phyloP scores from a whole-genome alignment of 1,140 invertebrate genomes.

The Vanessa atalanta region DNA sequence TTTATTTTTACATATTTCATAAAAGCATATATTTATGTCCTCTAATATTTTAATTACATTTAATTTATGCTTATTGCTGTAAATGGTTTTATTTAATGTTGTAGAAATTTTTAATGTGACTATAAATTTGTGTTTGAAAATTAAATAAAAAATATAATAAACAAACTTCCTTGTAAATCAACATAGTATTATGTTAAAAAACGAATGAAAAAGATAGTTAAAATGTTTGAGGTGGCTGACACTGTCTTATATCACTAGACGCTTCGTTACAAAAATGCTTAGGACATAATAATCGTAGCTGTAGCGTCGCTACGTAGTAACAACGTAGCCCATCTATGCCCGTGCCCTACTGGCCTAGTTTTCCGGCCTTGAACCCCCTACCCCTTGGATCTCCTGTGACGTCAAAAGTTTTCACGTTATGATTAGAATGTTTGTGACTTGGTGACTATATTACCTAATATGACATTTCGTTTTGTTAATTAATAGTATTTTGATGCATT shows the following conservation, averaged over 20 bases:
- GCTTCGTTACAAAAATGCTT: constrained; percentile 15
- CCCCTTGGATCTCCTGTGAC: constrained; percentile 62
- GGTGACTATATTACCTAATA: constrained; percentile 9
- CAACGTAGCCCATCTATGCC: constrained; percentile 53
- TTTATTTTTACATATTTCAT: no score
- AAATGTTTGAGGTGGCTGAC: not conserved
- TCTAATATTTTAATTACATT: no score
- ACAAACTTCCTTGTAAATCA: not conserved
- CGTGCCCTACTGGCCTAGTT: constrained; percentile 73
- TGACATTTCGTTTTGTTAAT: not conserved
- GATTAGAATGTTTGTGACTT: constrained; percentile 1
- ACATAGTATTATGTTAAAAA: not conserved
- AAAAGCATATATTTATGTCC: no score
- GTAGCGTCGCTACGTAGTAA: constrained; percentile 45
- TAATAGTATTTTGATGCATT: not conserved
- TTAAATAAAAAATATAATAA: no score
- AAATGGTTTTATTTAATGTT: no score
- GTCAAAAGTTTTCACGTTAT: constrained; percentile 43
- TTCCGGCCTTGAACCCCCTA: constrained; percentile 70
- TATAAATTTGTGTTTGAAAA: no score
- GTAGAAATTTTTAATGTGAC: no score
- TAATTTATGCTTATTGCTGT: no score
- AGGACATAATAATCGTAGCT: constrained; percentile 21
- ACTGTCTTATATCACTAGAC: not conserved
- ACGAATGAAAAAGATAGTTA: not conserved